These are phyloP conservation scores for Heterotilapia buettikoferi DNA, from an alignment of 2,113 vertebrate species.

Conservation along the genomic window DNA sequence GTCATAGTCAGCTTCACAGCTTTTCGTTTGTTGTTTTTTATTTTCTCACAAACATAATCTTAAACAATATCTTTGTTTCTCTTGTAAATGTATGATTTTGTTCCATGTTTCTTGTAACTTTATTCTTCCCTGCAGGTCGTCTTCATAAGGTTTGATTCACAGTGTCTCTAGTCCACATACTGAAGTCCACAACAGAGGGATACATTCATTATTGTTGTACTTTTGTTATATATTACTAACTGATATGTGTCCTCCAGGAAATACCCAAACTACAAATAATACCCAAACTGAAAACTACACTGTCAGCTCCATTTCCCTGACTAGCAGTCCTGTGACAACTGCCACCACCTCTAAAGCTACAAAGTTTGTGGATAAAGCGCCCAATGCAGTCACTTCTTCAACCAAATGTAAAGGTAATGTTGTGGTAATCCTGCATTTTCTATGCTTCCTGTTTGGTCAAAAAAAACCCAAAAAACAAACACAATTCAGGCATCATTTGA, in stretches of 20 bases:
- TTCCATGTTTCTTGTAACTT: background rate
- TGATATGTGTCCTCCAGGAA: background rate
- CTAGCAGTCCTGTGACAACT: rapidly evolving
- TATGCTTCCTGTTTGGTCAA: background rate
- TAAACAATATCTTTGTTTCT: background rate
- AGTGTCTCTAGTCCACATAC: background rate
- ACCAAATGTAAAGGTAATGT: background rate
- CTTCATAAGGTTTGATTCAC: background rate
- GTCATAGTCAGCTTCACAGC: background rate
- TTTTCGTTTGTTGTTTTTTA: background rate
- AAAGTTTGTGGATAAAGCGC: background rate
- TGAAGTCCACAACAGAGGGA: background rate
- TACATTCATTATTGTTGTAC: background rate
- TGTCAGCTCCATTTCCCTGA: too few relatives aligned
- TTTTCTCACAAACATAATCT: background rate
- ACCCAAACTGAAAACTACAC: background rate
- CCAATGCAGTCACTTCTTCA: background rate
- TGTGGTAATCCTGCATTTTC: rapidly evolving
- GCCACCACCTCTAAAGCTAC: rapidly evolving
- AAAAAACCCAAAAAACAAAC: background rate
- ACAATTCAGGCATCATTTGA: background rate
- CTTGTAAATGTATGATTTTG: background rate
- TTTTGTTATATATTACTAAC: background rate
- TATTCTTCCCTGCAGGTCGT: background rate
- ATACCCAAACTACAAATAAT: background rate